phyloP scores from a whole-genome alignment of 2,113 vertebrate genomes.

The Nycticorax nycticorax region DNA sequence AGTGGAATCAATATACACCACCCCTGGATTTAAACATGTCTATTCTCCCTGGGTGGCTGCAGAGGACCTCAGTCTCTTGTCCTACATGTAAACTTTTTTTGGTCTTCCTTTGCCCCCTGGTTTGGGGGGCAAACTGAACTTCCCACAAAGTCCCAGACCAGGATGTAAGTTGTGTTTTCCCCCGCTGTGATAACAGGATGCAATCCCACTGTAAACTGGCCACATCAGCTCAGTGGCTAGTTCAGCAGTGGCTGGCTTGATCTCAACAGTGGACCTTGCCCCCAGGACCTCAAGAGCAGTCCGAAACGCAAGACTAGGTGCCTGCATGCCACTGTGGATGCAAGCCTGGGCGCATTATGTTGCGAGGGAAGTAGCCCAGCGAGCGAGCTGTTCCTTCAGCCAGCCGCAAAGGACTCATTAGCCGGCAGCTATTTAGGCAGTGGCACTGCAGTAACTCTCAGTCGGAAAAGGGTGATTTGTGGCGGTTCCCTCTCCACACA shows the following conservation, averaged over 20 bases:
- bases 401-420: slow-evolving; percentile 21
- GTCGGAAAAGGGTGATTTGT: slow-evolving; percentile 54
- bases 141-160: not conserved
- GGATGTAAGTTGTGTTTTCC: not conserved
- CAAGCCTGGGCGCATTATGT: not conserved
- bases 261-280: not conserved
- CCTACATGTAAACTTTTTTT: not conserved
- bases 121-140: not conserved
- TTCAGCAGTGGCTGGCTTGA: not conserved
- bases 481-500: not conserved
- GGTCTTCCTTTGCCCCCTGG: not conserved
- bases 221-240: not conserved
- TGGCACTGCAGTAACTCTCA: slow-evolving; percentile 38
- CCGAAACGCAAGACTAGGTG: not conserved
- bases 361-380: not conserved
- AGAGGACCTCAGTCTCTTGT: not conserved
- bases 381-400: not conserved
- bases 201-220: not conserved
- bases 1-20: not conserved
- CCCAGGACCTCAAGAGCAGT: not conserved
- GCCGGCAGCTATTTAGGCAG: slow-evolving; percentile 50
- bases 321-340: rapidly evolving
- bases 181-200: not conserved
- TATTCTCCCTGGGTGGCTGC: not conserved
- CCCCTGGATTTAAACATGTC: not conserved